Percentiles rank a stretch among this genome's conserved stretches.
Evolutionary conservation across 2,888 invertebrate species (phyloP).

Genomic region (Maniola hyperantus): DNA sequence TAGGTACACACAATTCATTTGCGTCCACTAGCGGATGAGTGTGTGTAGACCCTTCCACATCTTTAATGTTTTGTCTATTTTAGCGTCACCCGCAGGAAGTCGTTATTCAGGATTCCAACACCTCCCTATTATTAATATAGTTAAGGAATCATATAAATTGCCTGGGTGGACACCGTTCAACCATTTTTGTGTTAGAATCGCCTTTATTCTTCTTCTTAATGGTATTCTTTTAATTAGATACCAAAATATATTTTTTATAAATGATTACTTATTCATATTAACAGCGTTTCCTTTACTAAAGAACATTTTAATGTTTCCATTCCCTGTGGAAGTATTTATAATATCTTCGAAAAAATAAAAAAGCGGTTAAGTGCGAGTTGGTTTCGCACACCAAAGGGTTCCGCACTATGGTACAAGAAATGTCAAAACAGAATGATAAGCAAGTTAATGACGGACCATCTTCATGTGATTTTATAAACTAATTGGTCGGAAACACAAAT

Average conservation of each 20-base stretch:
- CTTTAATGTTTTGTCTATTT: constrained; percentile 47
- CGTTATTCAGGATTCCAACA: constrained; percentile 55
- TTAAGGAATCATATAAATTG: constrained; percentile 37
- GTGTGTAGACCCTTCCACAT: constrained; percentile 9
- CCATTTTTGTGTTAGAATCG: constrained; percentile 28
- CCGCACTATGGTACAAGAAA: too few relatives aligned
- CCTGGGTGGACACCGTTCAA: constrained; percentile 32
- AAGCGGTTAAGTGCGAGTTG: too few relatives aligned
- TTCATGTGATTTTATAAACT: too few relatives aligned
- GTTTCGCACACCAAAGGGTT: too few relatives aligned
- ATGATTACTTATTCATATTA: constrained; percentile 6
- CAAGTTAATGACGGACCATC: too few relatives aligned
- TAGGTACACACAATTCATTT: neutral
- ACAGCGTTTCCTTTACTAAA: neutral
- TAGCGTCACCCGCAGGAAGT: constrained; percentile 57
- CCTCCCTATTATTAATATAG: constrained; percentile 47
- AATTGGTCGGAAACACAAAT: too few relatives aligned
- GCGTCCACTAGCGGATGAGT: neutral
- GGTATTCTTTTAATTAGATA: constrained; percentile 31
- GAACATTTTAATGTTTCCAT: too few relatives aligned
- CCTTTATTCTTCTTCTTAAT: constrained; percentile 19
- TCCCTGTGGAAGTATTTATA: too few relatives aligned
- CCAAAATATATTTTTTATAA: constrained; percentile 14
- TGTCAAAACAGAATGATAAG: too few relatives aligned
- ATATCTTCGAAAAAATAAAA: too few relatives aligned